phyloP scores from a whole-genome alignment of 1,140 invertebrate species.

The Odontomachus brunneus region DNA sequence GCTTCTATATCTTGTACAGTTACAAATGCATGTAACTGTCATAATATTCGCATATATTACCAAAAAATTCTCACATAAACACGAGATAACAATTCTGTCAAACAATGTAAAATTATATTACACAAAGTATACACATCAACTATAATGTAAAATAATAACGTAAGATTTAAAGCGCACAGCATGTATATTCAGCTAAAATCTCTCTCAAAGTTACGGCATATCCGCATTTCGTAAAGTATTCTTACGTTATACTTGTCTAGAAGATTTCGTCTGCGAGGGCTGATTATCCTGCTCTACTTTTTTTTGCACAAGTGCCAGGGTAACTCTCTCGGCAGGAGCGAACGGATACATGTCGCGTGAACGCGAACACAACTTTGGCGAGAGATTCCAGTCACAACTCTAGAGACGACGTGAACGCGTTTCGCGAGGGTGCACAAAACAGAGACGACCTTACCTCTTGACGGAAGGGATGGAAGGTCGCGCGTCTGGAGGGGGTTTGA shows the following conservation, averaged over 20 bases:
- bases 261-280: slow-evolving; percentile 17
- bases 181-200: background rate
- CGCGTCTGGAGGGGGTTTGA: slow-evolving; percentile 74
- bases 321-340: background rate
- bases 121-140: no score
- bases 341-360: background rate
- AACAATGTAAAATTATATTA: no score
- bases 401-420: background rate
- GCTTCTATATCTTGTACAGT: no score
- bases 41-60: no score
- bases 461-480: slow-evolving; percentile 68
- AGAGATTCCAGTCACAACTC: background rate
- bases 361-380: background rate
- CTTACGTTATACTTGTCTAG: slow-evolving; percentile 5
- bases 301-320: slow-evolving; percentile 2
- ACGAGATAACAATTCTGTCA: no score
- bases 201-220: background rate
- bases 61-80: no score
- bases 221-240: background rate
- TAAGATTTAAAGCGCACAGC: no score
- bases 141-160: no score
- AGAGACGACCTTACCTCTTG: slow-evolving; percentile 72
- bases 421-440: slow-evolving; percentile 45
- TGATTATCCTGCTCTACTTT: slow-evolving; percentile 33
- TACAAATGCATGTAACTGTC: no score